These are phyloP conservation scores for Dryomyza anilis DNA, from an alignment of 2,888 invertebrate species.

Conservation along the genomic window DNA sequence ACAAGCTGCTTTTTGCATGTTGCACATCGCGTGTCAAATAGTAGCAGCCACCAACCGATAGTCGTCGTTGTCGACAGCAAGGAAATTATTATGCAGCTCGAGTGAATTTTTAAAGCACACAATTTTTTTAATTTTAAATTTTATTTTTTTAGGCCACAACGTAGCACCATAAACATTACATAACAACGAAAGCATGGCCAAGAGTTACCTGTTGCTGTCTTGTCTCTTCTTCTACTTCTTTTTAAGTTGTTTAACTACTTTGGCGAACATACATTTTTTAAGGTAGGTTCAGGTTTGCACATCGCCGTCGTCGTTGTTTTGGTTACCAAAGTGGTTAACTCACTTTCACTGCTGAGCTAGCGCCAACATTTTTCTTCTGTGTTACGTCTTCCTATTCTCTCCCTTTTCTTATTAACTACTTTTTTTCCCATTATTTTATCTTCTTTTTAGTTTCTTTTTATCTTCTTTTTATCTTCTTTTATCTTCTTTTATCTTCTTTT, in stretches of 20 bases:
- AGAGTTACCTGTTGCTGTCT: constrained; percentile 1
- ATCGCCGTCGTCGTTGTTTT: constrained; percentile 7
- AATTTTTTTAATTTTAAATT: too few relatives aligned
- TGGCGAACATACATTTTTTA: constrained; percentile 10
- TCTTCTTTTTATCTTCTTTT: not conserved
- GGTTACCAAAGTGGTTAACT: constrained; percentile 39
- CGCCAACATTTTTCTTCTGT: too few relatives aligned
- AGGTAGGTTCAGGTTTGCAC: constrained; percentile 36
- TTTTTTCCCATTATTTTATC: not conserved
- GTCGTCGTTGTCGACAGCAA: not conserved
- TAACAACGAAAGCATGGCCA: constrained; percentile 3
- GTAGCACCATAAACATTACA: not conserved
- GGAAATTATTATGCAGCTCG: constrained; percentile 10
- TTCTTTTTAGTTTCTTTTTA: not conserved
- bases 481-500: not conserved
- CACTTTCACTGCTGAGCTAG: constrained; percentile 50
- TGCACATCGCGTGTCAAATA: not conserved
- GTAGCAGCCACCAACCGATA: not conserved
- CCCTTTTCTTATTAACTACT: too few relatives aligned
- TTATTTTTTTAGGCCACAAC: constrained; percentile 18
- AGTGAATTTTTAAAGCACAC: too few relatives aligned
- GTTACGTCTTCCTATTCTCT: too few relatives aligned
- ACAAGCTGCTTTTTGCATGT: too few relatives aligned
- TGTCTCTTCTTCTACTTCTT: not conserved
- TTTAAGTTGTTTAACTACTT: not conserved